Evolutionary conservation across 2,797 vertebrate genomes (phyloP), one percentile per base, ranked within the genome.

Genomic region (Liasis olivaceus): DNA sequence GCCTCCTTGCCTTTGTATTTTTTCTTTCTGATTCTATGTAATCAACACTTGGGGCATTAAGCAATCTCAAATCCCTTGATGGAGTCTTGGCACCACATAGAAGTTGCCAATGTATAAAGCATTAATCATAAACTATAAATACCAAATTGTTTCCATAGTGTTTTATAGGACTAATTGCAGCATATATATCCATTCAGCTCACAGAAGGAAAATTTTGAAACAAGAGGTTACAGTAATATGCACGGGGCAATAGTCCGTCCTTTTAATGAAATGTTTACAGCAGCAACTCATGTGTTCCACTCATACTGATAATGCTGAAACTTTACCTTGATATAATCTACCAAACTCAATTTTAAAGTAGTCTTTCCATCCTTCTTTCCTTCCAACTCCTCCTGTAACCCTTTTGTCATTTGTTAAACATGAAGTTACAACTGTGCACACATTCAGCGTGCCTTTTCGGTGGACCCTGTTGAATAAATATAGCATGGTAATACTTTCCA

Each of bases 101-200:
- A 86, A 6, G 60, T 92, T 36, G 86, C 9, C 42, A 91, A 72
- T 54, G 90, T 77, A 63, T 85, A 94, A 93, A 94, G 0, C n/a
- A 93, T 91, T 92, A 94, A 90, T 95, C 81, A 85, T 90, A 94
- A 85, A 28, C 22, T 94, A 72, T 86, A 97, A 95, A 93, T 90
- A 96, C 63, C 9, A 93, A 87, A 94, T 86, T 0, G 87, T 93
- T 96, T 93, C 88, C 89, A 91, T 14, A 92, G 36, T 54, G 86
- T 94, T 96, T 95, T 94, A 58, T 36, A 84, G n/a, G 22, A 66
- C 89, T 93, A 96, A 93, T 81, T 85, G 89, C 58, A 91, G 54
- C 0, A 14, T 87, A 77, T 31, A 85, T 15, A 28, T 91, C 85
- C 91, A 93, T 47, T 93, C 28, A 92, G n/a, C 3, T 63, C 77